Evolutionary conservation across 1,140 invertebrate genomes (phyloP).

Genomic region (Popillia japonica): DNA sequence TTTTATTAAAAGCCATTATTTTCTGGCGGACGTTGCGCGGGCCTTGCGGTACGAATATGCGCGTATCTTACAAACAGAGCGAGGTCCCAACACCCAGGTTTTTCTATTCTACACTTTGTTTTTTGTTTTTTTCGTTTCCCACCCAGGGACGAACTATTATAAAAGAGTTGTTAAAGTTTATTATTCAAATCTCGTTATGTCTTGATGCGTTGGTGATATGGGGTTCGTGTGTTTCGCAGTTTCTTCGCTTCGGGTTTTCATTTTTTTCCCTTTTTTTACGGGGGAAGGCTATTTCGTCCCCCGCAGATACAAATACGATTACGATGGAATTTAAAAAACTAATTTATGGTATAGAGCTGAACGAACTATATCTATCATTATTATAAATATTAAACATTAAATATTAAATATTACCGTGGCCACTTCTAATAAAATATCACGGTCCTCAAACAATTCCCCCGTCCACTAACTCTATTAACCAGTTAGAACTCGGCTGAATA

Average conservation of each 20-base stretch:
- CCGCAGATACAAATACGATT: too few relatives aligned
- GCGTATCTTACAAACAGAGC: slow-evolving; percentile 24
- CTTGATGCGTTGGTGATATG: slow-evolving; percentile 28
- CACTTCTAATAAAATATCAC: slow-evolving; percentile 37
- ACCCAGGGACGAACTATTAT: neutral
- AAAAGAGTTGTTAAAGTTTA: slow-evolving; percentile 32
- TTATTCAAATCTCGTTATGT: slow-evolving; percentile 33
- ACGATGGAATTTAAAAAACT: too few relatives aligned
- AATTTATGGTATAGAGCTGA: too few relatives aligned
- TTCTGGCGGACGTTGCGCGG: slow-evolving; percentile 42
- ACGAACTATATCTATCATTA: too few relatives aligned
- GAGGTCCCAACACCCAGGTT: slow-evolving; percentile 17
- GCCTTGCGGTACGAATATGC: slow-evolving; percentile 20
- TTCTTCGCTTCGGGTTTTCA: neutral
- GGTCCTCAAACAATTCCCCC: neutral
- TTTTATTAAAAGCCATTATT: slow-evolving; percentile 61
- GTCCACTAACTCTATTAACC: too few relatives aligned
- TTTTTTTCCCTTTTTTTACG: neutral
- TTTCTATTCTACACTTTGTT: too few relatives aligned
- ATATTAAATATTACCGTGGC: slow-evolving; percentile 38
- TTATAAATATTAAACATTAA: too few relatives aligned
- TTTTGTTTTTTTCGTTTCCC: neutral
- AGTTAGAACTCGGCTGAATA: neutral
- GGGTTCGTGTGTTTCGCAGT: slow-evolving; percentile 14
- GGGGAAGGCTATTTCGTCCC: too few relatives aligned